A percentile compares a stretch with the other conserved stretches of the same genome.
These are phyloP conservation scores for Stomatorhinus ivindoensis DNA, from an alignment of 2,113 vertebrate genomes.

Conservation along the genomic window DNA sequence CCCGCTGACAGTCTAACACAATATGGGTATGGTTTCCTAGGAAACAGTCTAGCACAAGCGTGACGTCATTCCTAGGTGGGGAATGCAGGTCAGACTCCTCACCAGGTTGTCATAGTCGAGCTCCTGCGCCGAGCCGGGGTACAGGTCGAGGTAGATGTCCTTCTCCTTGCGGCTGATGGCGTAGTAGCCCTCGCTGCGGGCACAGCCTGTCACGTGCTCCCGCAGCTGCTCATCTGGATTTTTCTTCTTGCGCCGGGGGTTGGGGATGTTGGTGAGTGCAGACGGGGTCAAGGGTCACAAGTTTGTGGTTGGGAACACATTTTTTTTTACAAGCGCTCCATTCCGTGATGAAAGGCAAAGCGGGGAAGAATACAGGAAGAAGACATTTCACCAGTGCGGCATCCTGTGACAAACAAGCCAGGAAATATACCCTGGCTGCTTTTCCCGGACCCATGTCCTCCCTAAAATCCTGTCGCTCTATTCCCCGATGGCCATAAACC, in stretches of 20 bases:
- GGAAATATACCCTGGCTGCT: background rate
- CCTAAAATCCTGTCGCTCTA: background rate
- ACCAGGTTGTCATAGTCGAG: conserved; percentile 72
- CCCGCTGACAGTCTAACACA: background rate
- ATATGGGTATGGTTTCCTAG: background rate
- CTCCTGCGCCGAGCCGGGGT: conserved; percentile 70
- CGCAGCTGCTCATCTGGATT: conserved; percentile 63
- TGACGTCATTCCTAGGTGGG: background rate
- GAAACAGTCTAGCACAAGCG: background rate
- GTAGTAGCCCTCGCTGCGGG: conserved; percentile 85
- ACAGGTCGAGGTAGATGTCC: conserved; percentile 80
- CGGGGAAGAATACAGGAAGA: background rate
- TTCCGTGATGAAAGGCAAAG: background rate
- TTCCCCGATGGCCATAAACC: too few species aligned
- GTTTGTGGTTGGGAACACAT: background rate
- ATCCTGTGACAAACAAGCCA: background rate
- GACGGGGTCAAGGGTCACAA: conserved; percentile 61
- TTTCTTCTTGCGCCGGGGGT: conserved; percentile 75
- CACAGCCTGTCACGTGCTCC: conserved; percentile 78
- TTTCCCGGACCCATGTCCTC: background rate
- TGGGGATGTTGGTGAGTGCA: conserved; percentile 81
- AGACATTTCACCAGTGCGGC: background rate
- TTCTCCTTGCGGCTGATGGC: conserved; percentile 90
- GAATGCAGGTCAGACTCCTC: background rate
- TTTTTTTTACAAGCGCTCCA: background rate